Base-by-base conservation (phyloP, 2,113 vertebrate species). In the Neotoma lepida region DNA sequence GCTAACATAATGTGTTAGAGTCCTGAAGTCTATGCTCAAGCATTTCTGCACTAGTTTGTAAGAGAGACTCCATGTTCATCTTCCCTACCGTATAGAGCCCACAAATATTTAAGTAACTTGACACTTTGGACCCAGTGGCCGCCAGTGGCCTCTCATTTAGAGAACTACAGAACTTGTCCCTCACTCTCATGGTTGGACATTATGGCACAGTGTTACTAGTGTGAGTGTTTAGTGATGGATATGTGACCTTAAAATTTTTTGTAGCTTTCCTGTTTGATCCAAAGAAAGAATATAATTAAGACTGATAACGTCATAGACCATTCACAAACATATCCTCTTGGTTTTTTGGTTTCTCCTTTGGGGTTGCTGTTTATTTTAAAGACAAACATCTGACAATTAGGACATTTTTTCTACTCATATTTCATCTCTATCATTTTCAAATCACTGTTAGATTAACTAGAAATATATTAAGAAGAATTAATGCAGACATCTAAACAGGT, bases 351-450 rank as follows among this genome's bases (percentile, higher is more conserved):
- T 10, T 18, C 49, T 91, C 81, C 54, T 13, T 84, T 95, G 44
- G 9, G 20, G 0, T 80, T 41, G 18, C 39, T 96, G 7, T 85
- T 20, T 39, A 58, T 88, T 88, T 94, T 81, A 90, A 91, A 41
- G 46, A 73, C 0, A 82, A 51, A 76, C 89, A 51, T 87, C 77
- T 92, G 71, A 68, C 14, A 66, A 88, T 1, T 22, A 91, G 46
- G 30, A 61, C 33, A 0, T 87, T 91, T 82, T 88, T 81, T 94
- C 89, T 51, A 82, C 39, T 12, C 64, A 12, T 46, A n/a, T 28
- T 41, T 61, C 58, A 41, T 90, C 80, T 85, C 17, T 95, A 2
- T 85, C 80, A 46, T 95, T 93, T 78, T 84, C n/a, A 90, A 93
- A 10, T 78, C 28, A 58, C 54, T 51, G 41, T 89, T 88, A 91